phyloP scores from a whole-genome alignment of 2,113 vertebrate genomes.

The Xiphophorus hellerii region DNA sequence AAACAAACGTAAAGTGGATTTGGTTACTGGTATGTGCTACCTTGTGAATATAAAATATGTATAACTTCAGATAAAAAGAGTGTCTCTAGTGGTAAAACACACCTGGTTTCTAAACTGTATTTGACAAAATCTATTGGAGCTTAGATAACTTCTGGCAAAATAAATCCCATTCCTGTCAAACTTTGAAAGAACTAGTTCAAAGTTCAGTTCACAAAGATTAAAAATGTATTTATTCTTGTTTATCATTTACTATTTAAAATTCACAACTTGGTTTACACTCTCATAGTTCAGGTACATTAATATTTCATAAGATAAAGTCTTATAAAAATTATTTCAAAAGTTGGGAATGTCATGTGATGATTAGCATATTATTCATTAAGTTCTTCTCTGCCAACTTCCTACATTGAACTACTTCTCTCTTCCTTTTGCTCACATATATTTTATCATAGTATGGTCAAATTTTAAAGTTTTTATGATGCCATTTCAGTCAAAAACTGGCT shows the following conservation, averaged over 20 bases:
- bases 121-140: neutral
- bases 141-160: neutral
- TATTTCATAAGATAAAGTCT: neutral
- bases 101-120: neutral
- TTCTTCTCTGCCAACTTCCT: neutral
- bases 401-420: too few species aligned
- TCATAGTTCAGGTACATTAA: neutral
- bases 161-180: neutral
- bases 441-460: neutral
- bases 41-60: neutral
- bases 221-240: neutral
- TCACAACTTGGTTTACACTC: neutral
- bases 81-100: neutral
- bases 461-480: too few species aligned
- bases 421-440: neutral
- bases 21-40: neutral
- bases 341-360: neutral
- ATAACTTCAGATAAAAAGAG: neutral
- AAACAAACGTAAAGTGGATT: slow-evolving; percentile 14
- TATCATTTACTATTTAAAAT: neutral
- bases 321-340: neutral
- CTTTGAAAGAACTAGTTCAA: neutral
- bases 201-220: slow-evolving; percentile 1
- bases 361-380: neutral
- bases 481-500: too few species aligned